phyloP scores from a whole-genome alignment of 2,888 invertebrate species.

The Zeuzera pyrina region DNA sequence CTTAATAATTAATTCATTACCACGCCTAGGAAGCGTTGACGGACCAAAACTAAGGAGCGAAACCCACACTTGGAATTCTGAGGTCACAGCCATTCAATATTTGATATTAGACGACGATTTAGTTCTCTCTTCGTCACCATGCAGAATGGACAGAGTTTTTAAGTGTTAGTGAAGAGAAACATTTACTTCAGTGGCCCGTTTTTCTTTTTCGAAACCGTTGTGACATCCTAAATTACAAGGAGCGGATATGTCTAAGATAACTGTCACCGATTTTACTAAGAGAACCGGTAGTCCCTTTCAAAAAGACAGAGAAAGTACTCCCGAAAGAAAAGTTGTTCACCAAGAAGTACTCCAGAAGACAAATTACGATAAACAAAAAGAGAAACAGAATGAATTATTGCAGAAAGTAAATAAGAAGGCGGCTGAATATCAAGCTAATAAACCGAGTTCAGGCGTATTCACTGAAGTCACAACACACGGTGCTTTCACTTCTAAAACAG shows the following conservation, averaged over 20 bases:
- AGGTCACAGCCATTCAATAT: constrained; percentile 42
- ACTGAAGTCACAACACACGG: constrained; percentile 63
- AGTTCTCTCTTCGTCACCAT: constrained; percentile 49
- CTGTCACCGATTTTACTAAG: constrained; percentile 51
- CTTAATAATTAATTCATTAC: constrained; percentile 58
- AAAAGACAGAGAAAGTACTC: constrained; percentile 22
- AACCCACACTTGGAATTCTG: constrained; percentile 57
- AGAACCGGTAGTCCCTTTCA: constrained; percentile 38
- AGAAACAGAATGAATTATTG: constrained; percentile 49
- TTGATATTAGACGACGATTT: constrained; percentile 37
- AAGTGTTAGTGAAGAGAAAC: constrained; percentile 27
- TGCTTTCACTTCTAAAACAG: constrained; percentile 49
- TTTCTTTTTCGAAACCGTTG: constrained; percentile 30
- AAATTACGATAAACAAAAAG: constrained; percentile 48
- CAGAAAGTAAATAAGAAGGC: constrained; percentile 57
- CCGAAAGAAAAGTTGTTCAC: constrained; percentile 29
- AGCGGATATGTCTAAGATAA: constrained; percentile 45
- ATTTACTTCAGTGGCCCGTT: constrained; percentile 38
- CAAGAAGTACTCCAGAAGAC: constrained; percentile 49
- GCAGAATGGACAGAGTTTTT: constrained; percentile 30
- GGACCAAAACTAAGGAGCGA: constrained; percentile 65
- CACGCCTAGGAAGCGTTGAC: constrained; percentile 62
- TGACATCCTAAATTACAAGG: constrained; percentile 19
- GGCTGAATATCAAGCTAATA: constrained; percentile 52
- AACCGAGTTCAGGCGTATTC: constrained; percentile 57